phyloP scores from a whole-genome alignment of 2,888 invertebrate species.

The Sarcophaga caerulescens region DNA sequence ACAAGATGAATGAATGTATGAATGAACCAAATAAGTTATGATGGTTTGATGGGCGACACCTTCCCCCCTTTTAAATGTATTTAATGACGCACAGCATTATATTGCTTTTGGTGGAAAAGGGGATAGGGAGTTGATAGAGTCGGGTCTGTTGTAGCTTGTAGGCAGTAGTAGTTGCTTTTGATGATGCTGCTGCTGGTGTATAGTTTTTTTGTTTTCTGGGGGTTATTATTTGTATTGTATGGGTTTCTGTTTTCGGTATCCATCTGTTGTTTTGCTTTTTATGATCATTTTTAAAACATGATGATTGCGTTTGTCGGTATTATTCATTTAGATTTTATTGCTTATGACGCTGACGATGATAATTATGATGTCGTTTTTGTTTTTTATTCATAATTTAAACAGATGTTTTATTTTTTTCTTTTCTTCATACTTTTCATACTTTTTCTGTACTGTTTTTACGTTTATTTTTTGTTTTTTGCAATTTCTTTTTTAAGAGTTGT shows the following conservation, averaged over 20 bases:
- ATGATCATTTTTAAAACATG: background rate
- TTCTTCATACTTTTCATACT: background rate
- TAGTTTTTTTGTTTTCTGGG: no score
- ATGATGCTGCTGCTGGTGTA: background rate
- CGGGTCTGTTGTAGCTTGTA: background rate
- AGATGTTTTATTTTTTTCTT: slow-evolving; percentile 49
- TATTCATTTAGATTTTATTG: slow-evolving; percentile 16
- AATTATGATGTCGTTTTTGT: slow-evolving; percentile 42
- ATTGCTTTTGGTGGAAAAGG: background rate
- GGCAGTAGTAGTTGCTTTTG: background rate
- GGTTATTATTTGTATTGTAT: background rate
- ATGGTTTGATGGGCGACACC: background rate
- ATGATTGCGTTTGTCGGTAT: slow-evolving; percentile 1
- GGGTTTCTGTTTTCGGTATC: background rate
- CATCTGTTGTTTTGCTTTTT: background rate
- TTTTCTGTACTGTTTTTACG: background rate
- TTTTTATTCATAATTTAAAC: slow-evolving; percentile 41
- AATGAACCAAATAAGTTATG: background rate
- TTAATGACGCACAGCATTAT: slow-evolving; percentile 17
- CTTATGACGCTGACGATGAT: slow-evolving; percentile 9
- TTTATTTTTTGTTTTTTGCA: background rate
- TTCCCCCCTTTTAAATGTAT: background rate
- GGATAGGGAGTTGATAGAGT: background rate
- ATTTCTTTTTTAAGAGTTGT: background rate
- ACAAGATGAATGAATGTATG: background rate